Conservation (phyloP, 53 echinoderm and acorn worm genomes). For the Hippasteria phrygiana region DNA sequence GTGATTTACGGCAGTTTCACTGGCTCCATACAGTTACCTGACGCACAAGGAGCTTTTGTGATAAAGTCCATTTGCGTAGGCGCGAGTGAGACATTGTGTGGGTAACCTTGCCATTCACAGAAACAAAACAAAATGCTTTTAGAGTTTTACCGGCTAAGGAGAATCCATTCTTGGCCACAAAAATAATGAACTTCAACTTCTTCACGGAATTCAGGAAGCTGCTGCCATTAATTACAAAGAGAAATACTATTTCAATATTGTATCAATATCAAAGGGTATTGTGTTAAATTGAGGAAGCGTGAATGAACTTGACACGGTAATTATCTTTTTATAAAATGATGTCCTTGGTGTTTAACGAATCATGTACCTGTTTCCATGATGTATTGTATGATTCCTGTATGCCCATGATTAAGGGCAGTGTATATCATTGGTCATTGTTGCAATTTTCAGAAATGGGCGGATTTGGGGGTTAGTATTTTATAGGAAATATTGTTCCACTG, state of each 20-base stretch:
- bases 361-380: too few relatives aligned
- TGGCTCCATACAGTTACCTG: neutral
- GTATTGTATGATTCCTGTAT: too few relatives aligned
- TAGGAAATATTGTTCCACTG: too few relatives aligned
- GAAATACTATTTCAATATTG: neutral
- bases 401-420: too few relatives aligned
- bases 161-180: neutral
- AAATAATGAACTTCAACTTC: constrained; percentile 14
- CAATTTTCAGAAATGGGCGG: too few relatives aligned
- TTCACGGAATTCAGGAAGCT: constrained; percentile 47
- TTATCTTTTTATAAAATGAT: neutral
- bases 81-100: neutral
- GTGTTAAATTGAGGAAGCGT: neutral
- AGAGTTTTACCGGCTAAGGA: neutral
- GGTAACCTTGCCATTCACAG: constrained; percentile 28
- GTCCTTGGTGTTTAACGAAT: neutral
- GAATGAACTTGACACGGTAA: neutral
- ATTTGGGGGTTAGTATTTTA: too few relatives aligned
- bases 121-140: constrained; percentile 6
- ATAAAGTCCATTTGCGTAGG: constrained; percentile 10
- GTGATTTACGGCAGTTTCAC: constrained; percentile 12
- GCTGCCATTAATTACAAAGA: neutral
- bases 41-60: neutral
- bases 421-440: too few relatives aligned
- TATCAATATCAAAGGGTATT: neutral